Percentiles rank a stretch among this genome's conserved stretches.
Evolutionary conservation across 2,113 vertebrate genomes (phyloP).

Genomic region (Alexandromys fortis): DNA sequence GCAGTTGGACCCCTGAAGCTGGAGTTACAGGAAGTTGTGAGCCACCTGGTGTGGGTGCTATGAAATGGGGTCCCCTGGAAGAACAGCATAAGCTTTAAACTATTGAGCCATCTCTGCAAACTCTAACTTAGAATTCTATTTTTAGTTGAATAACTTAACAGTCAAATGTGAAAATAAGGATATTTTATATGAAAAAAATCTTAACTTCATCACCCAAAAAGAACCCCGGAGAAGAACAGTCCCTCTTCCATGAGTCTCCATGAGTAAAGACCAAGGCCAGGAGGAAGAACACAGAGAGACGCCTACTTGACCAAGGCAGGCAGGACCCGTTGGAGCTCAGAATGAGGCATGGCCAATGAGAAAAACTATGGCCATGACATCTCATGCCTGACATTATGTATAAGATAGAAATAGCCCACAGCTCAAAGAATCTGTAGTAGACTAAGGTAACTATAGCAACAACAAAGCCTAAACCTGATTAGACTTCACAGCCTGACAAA

Average conservation of each 20-base stretch:
- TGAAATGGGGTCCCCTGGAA: background rate
- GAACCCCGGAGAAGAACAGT: background rate
- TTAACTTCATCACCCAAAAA: background rate
- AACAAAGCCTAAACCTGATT: background rate
- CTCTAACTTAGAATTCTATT: background rate
- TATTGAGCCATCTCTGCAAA: background rate
- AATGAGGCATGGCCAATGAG: background rate
- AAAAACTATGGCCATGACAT: background rate
- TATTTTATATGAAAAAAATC: background rate
- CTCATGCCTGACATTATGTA: background rate
- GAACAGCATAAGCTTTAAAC: background rate
- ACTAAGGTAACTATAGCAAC: background rate
- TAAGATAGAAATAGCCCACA: background rate
- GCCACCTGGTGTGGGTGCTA: background rate
- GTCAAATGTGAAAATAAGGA: conserved; percentile 5
- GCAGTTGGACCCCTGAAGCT: background rate
- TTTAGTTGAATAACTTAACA: background rate
- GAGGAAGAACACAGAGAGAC: background rate
- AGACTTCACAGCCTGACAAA: background rate
- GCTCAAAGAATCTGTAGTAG: background rate
- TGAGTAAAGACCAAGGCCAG: background rate
- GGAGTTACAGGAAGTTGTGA: background rate
- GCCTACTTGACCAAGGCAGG: background rate
- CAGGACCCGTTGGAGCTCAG: background rate
- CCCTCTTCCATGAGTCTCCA: background rate